phyloP scores from a whole-genome alignment of 2,888 invertebrate species.

The Slavum lentiscoides region DNA sequence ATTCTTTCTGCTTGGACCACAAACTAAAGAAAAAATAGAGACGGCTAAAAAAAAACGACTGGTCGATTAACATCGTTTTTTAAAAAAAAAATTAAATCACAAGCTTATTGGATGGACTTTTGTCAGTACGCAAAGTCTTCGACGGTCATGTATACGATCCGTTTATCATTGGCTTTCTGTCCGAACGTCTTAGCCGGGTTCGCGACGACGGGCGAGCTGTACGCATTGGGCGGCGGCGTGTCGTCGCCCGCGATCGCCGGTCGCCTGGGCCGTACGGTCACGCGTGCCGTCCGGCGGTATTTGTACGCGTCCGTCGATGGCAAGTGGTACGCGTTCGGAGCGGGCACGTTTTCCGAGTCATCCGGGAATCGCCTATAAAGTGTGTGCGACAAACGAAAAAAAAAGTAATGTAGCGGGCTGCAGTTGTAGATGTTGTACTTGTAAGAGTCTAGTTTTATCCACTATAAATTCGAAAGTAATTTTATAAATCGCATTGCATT shows the following conservation, averaged over 20 bases:
- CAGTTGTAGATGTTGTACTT: no score
- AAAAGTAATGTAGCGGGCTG: no score
- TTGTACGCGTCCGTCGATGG: conserved; percentile 10
- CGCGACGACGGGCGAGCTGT: background rate
- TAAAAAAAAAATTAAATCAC: no score
- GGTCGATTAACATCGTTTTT: no score
- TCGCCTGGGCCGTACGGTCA: background rate
- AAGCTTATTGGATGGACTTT: background rate
- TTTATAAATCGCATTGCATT: no score
- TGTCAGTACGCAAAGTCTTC: background rate
- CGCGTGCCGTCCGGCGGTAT: background rate
- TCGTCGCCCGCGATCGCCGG: background rate
- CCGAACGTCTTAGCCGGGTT: conserved; percentile 12
- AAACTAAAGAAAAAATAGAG: no score
- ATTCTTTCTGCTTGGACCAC: no score
- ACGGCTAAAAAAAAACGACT: no score
- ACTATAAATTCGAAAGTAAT: no score
- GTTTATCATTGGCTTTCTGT: background rate
- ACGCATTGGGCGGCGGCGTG: conserved; percentile 6
- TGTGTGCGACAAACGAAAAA: no score
- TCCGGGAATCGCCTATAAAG: background rate
- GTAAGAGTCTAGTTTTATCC: no score
- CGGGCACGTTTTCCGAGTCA: background rate
- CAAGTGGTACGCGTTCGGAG: conserved; percentile 22
- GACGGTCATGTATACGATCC: background rate